Percentiles rank a stretch among this genome's conserved stretches.
Evolutionary conservation across 2,113 vertebrate species (phyloP).

Genomic region (Gulo gulo): DNA sequence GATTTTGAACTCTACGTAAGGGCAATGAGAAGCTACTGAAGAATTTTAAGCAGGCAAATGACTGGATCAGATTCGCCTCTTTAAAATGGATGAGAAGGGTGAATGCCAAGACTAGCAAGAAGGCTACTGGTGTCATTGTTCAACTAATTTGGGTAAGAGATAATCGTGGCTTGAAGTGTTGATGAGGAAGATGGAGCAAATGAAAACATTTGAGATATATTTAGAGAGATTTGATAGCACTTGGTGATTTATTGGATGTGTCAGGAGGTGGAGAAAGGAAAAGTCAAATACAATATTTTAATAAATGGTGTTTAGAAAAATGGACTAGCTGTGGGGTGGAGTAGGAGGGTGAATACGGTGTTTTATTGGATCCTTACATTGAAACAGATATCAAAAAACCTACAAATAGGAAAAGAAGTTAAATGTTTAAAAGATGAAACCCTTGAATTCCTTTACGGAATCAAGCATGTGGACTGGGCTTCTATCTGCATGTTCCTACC

Average conservation of each 20-base stretch:
- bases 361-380: background rate
- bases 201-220: background rate
- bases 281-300: background rate
- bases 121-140: background rate
- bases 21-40: background rate
- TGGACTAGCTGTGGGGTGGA: background rate
- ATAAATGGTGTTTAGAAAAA: background rate
- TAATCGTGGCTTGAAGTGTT: background rate
- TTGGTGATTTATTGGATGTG: background rate
- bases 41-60: background rate
- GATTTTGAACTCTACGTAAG: background rate
- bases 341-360: background rate
- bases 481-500: background rate
- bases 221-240: background rate
- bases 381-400: conserved; percentile 30
- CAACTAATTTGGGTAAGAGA: background rate
- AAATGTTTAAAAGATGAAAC: background rate
- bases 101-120: background rate
- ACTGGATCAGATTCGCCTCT: background rate
- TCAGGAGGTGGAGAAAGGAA: background rate
- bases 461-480: background rate
- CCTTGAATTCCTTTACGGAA: background rate
- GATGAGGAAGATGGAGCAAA: background rate
- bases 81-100: background rate
- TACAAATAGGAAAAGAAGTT: background rate